These are phyloP conservation scores for Xylocampa areola DNA, from an alignment of 2,888 invertebrate genomes.

Conservation along the genomic window DNA sequence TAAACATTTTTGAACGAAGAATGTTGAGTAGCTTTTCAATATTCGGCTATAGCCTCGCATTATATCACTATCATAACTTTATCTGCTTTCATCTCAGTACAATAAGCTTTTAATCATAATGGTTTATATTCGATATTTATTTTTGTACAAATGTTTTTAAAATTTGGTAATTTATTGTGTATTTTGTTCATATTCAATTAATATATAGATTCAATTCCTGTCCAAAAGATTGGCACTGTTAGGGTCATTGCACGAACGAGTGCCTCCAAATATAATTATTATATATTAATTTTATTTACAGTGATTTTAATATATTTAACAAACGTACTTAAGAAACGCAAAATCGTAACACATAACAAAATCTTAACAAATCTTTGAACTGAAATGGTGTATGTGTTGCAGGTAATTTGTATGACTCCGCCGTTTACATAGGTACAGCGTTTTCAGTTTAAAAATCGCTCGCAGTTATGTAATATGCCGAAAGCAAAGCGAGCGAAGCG, in stretches of 20 bases:
- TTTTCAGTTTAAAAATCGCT: too few relatives aligned
- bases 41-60: conserved; percentile 55
- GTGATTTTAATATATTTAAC: conserved; percentile 35
- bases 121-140: conserved; percentile 66
- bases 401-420: too few relatives aligned
- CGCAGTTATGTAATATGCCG: too few relatives aligned
- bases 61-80: conserved; percentile 36
- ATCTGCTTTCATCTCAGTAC: conserved; percentile 54
- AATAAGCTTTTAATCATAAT: conserved; percentile 60
- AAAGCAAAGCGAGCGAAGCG: too few relatives aligned
- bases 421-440: too few relatives aligned
- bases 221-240: conserved; percentile 72
- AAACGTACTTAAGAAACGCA: conserved; percentile 26
- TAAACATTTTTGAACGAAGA: background rate
- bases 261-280: conserved; percentile 56
- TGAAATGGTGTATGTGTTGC: conserved; percentile 2
- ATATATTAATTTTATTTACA: conserved; percentile 58
- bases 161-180: conserved; percentile 61
- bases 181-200: conserved; percentile 58
- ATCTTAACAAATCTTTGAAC: conserved; percentile 11
- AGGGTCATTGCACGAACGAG: conserved; percentile 57
- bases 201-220: conserved; percentile 78
- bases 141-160: conserved; percentile 72
- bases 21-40: conserved; percentile 42
- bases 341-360: conserved; percentile 14